phyloP scores from a whole-genome alignment of 2,888 invertebrate genomes.

The Tinea pellionella region DNA sequence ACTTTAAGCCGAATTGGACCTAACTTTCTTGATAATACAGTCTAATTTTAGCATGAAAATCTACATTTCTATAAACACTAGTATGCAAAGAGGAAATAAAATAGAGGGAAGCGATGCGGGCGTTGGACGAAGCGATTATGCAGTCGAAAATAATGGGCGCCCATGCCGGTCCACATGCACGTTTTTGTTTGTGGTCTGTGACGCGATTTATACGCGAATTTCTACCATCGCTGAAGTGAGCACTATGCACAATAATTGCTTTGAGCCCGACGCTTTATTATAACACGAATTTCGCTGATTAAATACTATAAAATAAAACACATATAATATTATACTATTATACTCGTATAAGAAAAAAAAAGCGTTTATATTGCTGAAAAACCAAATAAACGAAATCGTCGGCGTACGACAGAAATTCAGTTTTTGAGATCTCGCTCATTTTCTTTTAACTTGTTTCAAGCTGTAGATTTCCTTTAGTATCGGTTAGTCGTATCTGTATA shows the following conservation, averaged over 20 bases:
- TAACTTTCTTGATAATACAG: conserved; percentile 66
- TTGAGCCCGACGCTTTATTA: conserved; percentile 42
- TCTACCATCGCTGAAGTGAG: conserved; percentile 64
- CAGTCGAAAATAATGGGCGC: conserved; percentile 67
- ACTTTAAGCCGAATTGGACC: conserved; percentile 42
- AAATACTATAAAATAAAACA: neutral
- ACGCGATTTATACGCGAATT: conserved; percentile 68
- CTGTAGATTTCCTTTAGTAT: conserved; percentile 29
- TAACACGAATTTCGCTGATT: neutral
- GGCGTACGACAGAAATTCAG: too few relatives aligned
- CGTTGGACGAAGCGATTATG: conserved; percentile 70
- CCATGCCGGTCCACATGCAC: conserved; percentile 62
- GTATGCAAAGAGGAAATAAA: conserved; percentile 65
- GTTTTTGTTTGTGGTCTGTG: conserved; percentile 70
- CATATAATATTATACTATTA: neutral
- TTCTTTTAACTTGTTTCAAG: conserved; percentile 9
- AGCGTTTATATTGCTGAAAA: too few relatives aligned
- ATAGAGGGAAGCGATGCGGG: conserved; percentile 67
- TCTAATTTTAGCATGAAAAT: conserved; percentile 63
- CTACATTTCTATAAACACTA: conserved; percentile 57
- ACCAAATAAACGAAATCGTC: too few relatives aligned
- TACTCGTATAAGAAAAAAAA: too few relatives aligned
- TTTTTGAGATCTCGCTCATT: neutral
- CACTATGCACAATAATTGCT: conserved; percentile 68
- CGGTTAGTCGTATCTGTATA: conserved; percentile 36